A percentile compares a stretch with the other conserved stretches of the same genome.
These are phyloP conservation scores for Lepisosteus oculatus DNA, from an alignment of 2,113 vertebrate species.

Conservation along the genomic window DNA sequence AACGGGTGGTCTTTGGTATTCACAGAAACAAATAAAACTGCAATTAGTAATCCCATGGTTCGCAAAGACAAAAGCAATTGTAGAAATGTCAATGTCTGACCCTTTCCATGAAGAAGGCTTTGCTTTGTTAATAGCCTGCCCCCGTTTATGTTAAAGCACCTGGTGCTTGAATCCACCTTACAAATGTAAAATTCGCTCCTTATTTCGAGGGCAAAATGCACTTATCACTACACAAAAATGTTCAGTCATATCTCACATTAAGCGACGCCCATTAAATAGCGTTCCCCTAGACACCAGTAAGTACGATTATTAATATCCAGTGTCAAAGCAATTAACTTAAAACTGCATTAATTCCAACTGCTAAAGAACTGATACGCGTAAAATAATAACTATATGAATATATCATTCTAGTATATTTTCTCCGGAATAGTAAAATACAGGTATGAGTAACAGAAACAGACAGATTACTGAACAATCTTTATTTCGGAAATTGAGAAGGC, in stretches of 20 bases:
- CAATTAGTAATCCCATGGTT: no score
- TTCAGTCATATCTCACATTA: conserved; percentile 11
- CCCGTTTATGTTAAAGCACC: not conserved
- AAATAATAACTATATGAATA: not conserved
- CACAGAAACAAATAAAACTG: not conserved
- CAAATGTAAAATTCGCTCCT: conserved; percentile 35
- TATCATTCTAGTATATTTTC: not conserved
- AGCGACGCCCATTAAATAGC: conserved; percentile 3
- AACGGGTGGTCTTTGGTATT: not conserved
- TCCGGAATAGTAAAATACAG: conserved; percentile 1
- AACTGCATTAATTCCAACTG: conserved; percentile 12
- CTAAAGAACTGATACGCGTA: conserved; percentile 4
- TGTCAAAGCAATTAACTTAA: not conserved
- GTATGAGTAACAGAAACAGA: not conserved
- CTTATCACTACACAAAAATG: not conserved
- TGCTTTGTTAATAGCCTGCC: no score
- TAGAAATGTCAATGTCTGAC: no score
- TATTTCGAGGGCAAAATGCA: conserved; percentile 5
- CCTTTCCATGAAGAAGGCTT: no score
- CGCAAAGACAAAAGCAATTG: no score
- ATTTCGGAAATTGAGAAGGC: conserved; percentile 12
- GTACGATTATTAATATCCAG: conserved; percentile 12
- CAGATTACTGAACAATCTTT: conserved; percentile 13
- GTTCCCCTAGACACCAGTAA: conserved; percentile 9
- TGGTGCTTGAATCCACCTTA: conserved; percentile 36